Conservation (phyloP, 1,140 invertebrate genomes). For the Diabrotica undecimpunctata region DNA sequence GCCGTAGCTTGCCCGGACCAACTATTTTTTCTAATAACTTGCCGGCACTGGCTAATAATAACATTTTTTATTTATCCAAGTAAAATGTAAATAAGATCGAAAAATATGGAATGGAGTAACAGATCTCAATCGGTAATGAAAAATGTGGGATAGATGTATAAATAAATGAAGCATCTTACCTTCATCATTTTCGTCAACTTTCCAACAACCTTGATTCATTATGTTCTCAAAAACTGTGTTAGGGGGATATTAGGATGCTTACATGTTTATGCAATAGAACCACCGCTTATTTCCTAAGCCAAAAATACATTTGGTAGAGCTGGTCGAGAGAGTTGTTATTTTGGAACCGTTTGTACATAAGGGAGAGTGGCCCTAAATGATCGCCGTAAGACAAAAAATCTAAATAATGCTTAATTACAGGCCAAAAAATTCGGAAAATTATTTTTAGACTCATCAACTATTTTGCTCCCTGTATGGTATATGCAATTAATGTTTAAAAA, state of each 20-base stretch:
- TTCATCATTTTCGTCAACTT: constrained; percentile 56
- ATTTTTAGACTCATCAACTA: too few species aligned
- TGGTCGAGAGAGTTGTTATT: too few species aligned
- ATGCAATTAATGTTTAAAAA: too few species aligned
- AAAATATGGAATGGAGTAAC: not conserved
- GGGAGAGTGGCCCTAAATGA: too few species aligned
- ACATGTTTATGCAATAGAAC: not conserved
- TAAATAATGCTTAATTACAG: too few species aligned
- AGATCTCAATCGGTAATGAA: not conserved
- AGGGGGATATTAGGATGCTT: not conserved
- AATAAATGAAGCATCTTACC: constrained; percentile 44
- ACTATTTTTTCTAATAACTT: not conserved
- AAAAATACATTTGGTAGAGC: not conserved
- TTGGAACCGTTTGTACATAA: too few species aligned
- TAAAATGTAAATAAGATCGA: not conserved
- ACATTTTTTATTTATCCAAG: constrained; percentile 12
- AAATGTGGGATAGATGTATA: not conserved
- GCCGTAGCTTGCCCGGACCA: not conserved
- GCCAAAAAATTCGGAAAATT: too few species aligned
- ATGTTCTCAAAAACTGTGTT: constrained; percentile 6
- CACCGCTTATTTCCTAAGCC: not conserved
- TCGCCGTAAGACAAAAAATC: too few species aligned
- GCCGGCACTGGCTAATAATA: constrained; percentile 19
- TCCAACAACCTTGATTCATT: constrained; percentile 56
- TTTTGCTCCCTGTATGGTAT: too few species aligned